Base-by-base conservation (phyloP, 1,140 invertebrate genomes). In the Arctopsyche grandis region DNA sequence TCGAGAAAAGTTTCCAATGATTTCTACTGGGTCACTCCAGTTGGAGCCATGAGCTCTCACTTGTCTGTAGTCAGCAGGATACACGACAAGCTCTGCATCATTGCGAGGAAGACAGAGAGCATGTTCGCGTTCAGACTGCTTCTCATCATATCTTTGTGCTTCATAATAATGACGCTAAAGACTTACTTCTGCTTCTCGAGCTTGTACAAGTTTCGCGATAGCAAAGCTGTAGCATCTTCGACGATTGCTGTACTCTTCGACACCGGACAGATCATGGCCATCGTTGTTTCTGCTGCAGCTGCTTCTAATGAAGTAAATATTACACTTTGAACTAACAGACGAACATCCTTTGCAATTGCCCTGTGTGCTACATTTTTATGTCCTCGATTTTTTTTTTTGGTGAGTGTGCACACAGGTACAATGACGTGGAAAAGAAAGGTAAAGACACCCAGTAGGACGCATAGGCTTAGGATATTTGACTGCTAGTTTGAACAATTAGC, bases 131-230 rank as follows among this genome's bases (percentile, higher is more conserved):
- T 71, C n/a, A 70, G 56, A 10, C 10, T 79, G 24, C 10, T 81
- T 9, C 46, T 79, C 1, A 77, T 79, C n/a, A 74, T 81, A 19
- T 22, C 38, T 1, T 60, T 70, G 24, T 77, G 78, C 56, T 81
- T 81, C 38, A 77, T 79, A 0, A 46, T 58, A 4, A 77, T 81
- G 38, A 81, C 75, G 16, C 24, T 77, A 5, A 81, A 77, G 56
- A 5, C 73, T 19, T 81, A 79, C 73, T 69, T 58, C 26, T 77
- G 48, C 16, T 79, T 81, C 46, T 77, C 80, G 7, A 77, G 77
- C 14, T 48, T 81, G 10, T 79, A 79, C 21, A 73, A 48, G 52
- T 9, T 52, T 5, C 9, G 52, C 3, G n/a, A 58, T 0, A 12
- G 0, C 12, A 75, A 63, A 14, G 14, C 66, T 9, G 16, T 77